A percentile compares a stretch with the other conserved stretches of the same genome.
These are phyloP conservation scores for Coluber constrictor DNA, from an alignment of 2,797 vertebrate species.

Conservation along the genomic window DNA sequence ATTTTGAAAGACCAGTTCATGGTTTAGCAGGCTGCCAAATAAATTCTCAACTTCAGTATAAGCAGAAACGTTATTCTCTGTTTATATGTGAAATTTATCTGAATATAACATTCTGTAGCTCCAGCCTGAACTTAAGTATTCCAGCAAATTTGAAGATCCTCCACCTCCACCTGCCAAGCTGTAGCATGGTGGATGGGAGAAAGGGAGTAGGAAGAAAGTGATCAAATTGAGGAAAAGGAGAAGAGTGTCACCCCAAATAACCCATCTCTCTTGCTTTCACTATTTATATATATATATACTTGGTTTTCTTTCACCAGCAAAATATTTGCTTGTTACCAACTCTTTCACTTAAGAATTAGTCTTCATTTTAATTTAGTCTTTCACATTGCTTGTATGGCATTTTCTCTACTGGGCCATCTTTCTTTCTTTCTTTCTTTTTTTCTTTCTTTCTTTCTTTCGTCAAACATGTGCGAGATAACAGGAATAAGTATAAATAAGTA, in stretches of 20 bases:
- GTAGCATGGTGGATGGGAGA: neutral
- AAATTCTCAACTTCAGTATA: neutral
- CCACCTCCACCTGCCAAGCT: neutral
- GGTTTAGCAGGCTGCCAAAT: neutral
- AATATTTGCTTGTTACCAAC: neutral
- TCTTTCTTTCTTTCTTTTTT: no score
- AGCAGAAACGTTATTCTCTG: neutral
- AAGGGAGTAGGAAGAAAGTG: neutral
- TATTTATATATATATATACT: neutral
- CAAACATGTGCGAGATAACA: no score
- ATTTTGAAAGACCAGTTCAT: neutral
- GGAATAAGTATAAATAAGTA: no score
- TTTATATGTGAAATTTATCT: neutral
- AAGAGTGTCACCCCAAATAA: neutral
- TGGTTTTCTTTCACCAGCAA: neutral
- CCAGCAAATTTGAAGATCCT: neutral
- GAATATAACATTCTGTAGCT: neutral
- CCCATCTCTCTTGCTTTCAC: neutral
- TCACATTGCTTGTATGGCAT: neutral
- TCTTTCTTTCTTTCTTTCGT: no score
- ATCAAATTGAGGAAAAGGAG: neutral
- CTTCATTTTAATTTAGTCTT: neutral
- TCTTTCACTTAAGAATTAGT: neutral
- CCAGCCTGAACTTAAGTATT: neutral
- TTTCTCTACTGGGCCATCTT: neutral